Percentiles rank a stretch among this genome's conserved stretches.
These are phyloP conservation scores for Drosophila nigromelanica DNA, from an alignment of 1,140 invertebrate species.

Conservation along the genomic window DNA sequence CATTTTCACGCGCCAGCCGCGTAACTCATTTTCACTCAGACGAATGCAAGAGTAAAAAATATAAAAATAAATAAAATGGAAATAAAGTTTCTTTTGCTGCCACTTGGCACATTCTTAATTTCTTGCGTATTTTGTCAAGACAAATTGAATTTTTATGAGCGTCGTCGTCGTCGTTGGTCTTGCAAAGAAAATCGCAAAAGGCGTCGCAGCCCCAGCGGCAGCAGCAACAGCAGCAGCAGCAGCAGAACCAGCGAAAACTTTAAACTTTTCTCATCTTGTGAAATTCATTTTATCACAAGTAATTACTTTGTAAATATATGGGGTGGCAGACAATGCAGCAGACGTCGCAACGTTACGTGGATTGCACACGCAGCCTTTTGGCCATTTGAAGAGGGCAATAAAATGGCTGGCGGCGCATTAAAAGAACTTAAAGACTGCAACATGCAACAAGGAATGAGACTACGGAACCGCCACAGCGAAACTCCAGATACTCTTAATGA, in stretches of 20 bases:
- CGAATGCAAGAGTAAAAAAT: constrained; percentile 34
- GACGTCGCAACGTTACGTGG: constrained; percentile 36
- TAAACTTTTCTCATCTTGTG: constrained; percentile 82
- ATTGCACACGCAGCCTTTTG: constrained; percentile 51
- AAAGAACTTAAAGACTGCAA: constrained; percentile 37
- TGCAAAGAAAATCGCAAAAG: constrained; percentile 67
- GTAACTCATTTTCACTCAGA: constrained; percentile 74
- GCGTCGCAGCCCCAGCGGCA: constrained; percentile 12
- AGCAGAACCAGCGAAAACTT: constrained; percentile 59
- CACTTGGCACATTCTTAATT: constrained; percentile 82
- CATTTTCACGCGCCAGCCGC: constrained; percentile 72
- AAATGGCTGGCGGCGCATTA: constrained; percentile 35
- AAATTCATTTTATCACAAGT: constrained; percentile 82
- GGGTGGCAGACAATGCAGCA: constrained; percentile 55
- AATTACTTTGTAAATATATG: constrained; percentile 82
- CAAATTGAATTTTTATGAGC: constrained; percentile 82
- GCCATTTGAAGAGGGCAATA: constrained; percentile 54
- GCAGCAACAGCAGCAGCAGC: constrained; percentile 24
- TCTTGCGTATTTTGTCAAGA: constrained; percentile 82
- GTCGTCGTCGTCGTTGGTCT: constrained; percentile 34
- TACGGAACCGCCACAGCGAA: not conserved
- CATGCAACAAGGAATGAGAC: constrained; percentile 19
- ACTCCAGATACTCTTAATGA: not conserved
- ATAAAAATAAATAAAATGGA: constrained; percentile 62
- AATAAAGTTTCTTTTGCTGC: constrained; percentile 78